Percentiles rank a stretch among this genome's conserved stretches.
Evolutionary conservation across 2,797 vertebrate genomes (phyloP).

Genomic region (Pachyuromys duprasi): DNA sequence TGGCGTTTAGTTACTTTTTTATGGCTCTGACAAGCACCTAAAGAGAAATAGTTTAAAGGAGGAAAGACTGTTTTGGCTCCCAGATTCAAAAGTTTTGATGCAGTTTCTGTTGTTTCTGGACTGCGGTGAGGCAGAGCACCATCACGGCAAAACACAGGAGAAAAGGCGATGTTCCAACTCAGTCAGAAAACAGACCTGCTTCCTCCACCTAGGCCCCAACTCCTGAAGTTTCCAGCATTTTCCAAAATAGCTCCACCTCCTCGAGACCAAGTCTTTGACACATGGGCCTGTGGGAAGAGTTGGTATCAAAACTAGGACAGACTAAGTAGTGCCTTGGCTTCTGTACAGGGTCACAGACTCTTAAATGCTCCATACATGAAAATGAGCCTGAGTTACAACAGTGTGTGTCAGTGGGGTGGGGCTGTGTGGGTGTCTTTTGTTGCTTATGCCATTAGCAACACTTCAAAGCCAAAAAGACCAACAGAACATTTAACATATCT

Average conservation of each 20-base stretch:
- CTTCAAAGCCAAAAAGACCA: background rate
- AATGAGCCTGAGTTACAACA: background rate
- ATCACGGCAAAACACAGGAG: background rate
- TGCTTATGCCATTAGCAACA: background rate
- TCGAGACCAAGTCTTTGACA: background rate
- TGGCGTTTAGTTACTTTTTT: background rate
- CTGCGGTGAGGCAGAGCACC: background rate
- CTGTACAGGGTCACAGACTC: background rate
- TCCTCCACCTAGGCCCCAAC: background rate
- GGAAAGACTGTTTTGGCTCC: background rate
- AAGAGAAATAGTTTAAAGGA: background rate
- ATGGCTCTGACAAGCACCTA: background rate
- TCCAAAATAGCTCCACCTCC: background rate
- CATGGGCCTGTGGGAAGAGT: background rate
- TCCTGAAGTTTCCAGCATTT: background rate
- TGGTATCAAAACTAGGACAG: background rate
- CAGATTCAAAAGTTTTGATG: background rate
- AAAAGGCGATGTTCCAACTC: background rate
- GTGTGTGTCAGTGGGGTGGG: background rate
- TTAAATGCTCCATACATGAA: background rate
- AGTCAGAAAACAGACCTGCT: background rate
- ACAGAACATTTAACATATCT: background rate
- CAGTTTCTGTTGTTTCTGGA: background rate
- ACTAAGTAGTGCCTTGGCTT: background rate
- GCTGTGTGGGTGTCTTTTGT: background rate